Conservation (phyloP, 2,888 invertebrate genomes). For the Stenotaenia linearis region DNA sequence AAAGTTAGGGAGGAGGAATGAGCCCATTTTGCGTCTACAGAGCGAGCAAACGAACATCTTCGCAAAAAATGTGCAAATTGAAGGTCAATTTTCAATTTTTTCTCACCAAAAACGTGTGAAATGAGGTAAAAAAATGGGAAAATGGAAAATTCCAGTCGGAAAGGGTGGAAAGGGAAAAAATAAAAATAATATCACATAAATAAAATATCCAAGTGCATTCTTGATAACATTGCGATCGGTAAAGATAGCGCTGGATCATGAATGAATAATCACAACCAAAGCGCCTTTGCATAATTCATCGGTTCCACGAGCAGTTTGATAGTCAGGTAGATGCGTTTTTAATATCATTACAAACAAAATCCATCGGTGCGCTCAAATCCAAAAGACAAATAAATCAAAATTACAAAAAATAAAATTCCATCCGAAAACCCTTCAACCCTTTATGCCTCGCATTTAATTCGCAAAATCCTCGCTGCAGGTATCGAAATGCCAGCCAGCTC, state of each 20-base stretch:
- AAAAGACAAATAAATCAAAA: neutral
- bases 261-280: slow-evolving; percentile 1
- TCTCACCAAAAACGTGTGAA: no score
- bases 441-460: neutral
- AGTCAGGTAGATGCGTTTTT: slow-evolving; percentile 9
- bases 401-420: neutral
- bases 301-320: slow-evolving; percentile 9
- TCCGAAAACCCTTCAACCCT: no score
- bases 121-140: no score
- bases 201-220: neutral
- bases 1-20: neutral
- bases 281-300: slow-evolving; percentile 4
- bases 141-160: no score
- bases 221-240: neutral
- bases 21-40: neutral
- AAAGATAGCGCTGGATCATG: slow-evolving; percentile 1
- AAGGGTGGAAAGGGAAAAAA: neutral
- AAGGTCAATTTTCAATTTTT: no score
- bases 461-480: no score
- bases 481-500: neutral
- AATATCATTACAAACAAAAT: neutral
- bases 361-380: neutral
- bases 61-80: no score
- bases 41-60: neutral
- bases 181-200: neutral